Conservation (phyloP, 2,888 invertebrate species). For the Drosophila pegasa region DNA sequence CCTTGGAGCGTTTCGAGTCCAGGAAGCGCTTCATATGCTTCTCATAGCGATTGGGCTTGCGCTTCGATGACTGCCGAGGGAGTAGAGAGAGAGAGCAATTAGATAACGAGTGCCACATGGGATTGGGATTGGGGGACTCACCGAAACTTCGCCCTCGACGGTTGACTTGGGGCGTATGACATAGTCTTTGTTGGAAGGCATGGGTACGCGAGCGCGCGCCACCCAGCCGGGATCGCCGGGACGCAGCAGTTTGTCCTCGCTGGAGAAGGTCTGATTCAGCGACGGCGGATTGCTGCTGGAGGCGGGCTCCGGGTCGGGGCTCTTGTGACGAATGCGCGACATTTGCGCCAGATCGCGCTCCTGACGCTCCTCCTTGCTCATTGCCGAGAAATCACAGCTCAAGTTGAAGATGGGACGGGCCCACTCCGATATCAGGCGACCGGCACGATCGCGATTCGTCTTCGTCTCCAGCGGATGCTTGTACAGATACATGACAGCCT, state of each 20-base stretch:
- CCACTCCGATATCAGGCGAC: slow-evolving; percentile 98
- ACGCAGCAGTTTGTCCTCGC: slow-evolving; percentile 89
- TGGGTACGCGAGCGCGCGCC: slow-evolving; percentile 96
- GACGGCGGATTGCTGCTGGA: slow-evolving; percentile 85
- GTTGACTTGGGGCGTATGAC: slow-evolving; percentile 97
- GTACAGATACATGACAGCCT: slow-evolving; percentile 99
- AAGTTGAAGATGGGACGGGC: slow-evolving; percentile 98
- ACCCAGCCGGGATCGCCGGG: slow-evolving; percentile 99
- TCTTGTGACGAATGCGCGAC: slow-evolving; percentile 85
- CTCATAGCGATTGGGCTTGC: slow-evolving; percentile 95
- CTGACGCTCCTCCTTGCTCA: slow-evolving; percentile 96
- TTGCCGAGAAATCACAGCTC: slow-evolving; percentile 95
- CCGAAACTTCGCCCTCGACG: slow-evolving; percentile 94
- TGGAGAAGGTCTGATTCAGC: slow-evolving; percentile 88
- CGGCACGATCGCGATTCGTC: slow-evolving; percentile 94
- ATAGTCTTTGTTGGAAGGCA: slow-evolving; percentile 98
- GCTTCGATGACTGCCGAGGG: slow-evolving; percentile 88
- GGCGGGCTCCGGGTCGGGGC: slow-evolving; percentile 85
- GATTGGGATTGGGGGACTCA: slow-evolving; percentile 83
- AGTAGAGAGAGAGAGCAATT: slow-evolving; percentile 74
- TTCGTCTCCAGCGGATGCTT: slow-evolving; percentile 99
- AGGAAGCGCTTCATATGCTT: slow-evolving; percentile 96
- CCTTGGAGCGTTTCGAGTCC: slow-evolving; percentile 92
- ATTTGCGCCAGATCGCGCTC: slow-evolving; percentile 96
- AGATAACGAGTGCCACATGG: not conserved